Conservation (phyloP, 2,797 vertebrate species). For the Sphaeramia orbicularis region DNA sequence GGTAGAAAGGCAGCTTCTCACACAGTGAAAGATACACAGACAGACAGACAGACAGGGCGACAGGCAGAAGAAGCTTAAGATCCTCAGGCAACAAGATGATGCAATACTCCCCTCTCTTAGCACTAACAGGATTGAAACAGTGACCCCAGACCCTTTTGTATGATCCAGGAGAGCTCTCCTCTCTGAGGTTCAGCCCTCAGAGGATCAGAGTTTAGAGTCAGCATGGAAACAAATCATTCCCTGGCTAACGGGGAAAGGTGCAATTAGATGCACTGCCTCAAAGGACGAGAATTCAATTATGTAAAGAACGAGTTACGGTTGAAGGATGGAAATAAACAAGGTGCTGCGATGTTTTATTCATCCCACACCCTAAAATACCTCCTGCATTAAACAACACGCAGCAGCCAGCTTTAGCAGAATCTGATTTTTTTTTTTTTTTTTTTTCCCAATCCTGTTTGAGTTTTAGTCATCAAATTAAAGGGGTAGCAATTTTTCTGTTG, state of each 20-base stretch:
- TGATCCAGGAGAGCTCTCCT: conserved; percentile 3
- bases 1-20: conserved; percentile 54
- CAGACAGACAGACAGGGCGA: conserved; percentile 1
- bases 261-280: conserved; percentile 77
- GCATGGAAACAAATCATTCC: conserved; percentile 76
- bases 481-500: conserved; percentile 45
- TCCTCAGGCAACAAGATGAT: conserved; percentile 15
- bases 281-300: conserved; percentile 73
- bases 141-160: conserved; percentile 14
- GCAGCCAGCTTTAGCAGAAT: conserved; percentile 43
- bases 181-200: conserved; percentile 20
- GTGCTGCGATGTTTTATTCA: conserved; percentile 81
- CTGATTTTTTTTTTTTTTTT: conserved; percentile 13
- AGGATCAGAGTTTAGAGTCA: conserved; percentile 54
- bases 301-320: conserved; percentile 77
- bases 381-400: conserved; percentile 71
- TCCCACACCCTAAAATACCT: conserved; percentile 69
- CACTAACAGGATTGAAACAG: conserved; percentile 35
- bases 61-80: conserved; percentile 17
- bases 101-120: conserved; percentile 30
- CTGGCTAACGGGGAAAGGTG: conserved; percentile 61
- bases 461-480: conserved; percentile 53
- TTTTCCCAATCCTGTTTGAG: conserved; percentile 28
- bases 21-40: conserved; percentile 11
- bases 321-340: conserved; percentile 81